phyloP scores from a whole-genome alignment of 2,797 vertebrate genomes.

The Danionella dracula region DNA sequence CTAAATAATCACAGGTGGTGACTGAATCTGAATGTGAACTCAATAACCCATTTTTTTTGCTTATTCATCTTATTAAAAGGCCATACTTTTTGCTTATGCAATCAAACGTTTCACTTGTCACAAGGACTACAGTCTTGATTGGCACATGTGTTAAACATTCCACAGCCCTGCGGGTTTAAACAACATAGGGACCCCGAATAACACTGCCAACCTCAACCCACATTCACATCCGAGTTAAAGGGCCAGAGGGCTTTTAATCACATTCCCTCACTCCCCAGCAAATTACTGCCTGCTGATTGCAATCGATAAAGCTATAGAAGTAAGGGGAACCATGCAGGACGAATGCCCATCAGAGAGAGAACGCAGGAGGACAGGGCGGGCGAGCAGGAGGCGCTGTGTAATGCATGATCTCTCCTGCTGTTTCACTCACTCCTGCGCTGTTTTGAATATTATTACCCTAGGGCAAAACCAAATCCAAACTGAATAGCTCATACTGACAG shows the following conservation, averaged over 20 bases:
- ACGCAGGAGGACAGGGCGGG: constrained; percentile 2
- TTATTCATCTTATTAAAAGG: too few species aligned
- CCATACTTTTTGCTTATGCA: too few species aligned
- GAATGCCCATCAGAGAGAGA: constrained; percentile 23
- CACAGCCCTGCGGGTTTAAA: neutral
- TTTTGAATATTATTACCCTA: constrained; percentile 17
- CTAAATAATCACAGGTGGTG: too few species aligned
- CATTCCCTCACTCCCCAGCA: constrained; percentile 38
- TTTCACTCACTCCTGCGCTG: constrained; percentile 1
- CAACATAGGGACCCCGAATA: neutral
- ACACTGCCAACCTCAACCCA: constrained; percentile 2
- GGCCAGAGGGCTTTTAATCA: constrained; percentile 42
- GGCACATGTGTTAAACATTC: neutral
- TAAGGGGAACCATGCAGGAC: constrained; percentile 21
- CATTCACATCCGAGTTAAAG: neutral
- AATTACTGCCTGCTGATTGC: constrained; percentile 47
- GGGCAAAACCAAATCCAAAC: constrained; percentile 17
- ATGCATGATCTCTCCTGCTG: constrained; percentile 8
- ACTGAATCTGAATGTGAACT: too few species aligned
- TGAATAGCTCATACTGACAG: constrained; percentile 28
- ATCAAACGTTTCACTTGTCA: too few species aligned
- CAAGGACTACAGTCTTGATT: neutral
- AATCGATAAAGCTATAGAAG: constrained; percentile 45
- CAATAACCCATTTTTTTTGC: too few species aligned
- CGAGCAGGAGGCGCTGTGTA: constrained; percentile 1